These are phyloP conservation scores for Mya arenaria DNA, from an alignment of 1,140 invertebrate species.

Conservation along the genomic window DNA sequence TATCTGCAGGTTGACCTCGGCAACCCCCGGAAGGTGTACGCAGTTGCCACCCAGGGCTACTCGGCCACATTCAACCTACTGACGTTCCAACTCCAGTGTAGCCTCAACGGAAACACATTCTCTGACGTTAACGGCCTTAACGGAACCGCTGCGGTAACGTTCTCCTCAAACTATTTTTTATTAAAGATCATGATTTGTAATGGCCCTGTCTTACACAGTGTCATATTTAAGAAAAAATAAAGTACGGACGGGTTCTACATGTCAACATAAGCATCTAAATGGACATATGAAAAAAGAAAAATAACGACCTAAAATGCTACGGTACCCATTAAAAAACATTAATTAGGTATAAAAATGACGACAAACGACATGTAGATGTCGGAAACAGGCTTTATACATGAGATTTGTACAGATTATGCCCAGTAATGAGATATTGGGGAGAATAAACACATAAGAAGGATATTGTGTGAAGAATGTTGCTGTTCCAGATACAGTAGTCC, in stretches of 20 bases:
- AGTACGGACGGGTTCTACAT: not conserved
- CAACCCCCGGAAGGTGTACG: constrained; percentile 41
- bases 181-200: not conserved
- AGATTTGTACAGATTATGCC: no score
- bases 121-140: constrained; percentile 4
- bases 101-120: constrained; percentile 60
- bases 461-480: no score
- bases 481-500: no score
- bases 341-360: no score
- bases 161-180: not conserved
- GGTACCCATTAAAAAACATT: not conserved
- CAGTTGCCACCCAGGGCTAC: constrained; percentile 63
- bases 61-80: constrained; percentile 51
- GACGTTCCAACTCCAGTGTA: constrained; percentile 55
- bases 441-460: no score
- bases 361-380: no score
- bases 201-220: not conserved
- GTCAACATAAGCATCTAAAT: not conserved
- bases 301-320: not conserved
- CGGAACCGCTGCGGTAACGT: not conserved
- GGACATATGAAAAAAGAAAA: not conserved
- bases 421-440: no score
- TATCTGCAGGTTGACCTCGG: constrained; percentile 58
- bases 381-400: no score
- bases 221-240: not conserved